A percentile compares a stretch with the other conserved stretches of the same genome.
Evolutionary conservation across 2,888 invertebrate genomes (phyloP).

Genomic region (Caenorhabditis sp.): DNA sequence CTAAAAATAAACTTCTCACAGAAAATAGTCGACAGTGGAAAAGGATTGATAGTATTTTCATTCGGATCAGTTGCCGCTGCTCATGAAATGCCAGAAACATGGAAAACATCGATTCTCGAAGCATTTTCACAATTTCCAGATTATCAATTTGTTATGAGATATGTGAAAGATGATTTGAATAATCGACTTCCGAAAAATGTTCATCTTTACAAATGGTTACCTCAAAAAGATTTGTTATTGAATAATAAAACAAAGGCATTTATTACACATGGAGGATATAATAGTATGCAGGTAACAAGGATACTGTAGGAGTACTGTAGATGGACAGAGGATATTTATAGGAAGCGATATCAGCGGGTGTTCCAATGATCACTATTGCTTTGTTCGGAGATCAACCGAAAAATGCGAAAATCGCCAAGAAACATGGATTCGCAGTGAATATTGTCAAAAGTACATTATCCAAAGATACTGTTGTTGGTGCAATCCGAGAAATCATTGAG

Average conservation of each 20-base stretch:
- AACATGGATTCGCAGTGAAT: constrained; percentile 48
- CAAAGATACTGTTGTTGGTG: constrained; percentile 27
- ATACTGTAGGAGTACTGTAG: no score
- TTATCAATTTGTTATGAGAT: constrained; percentile 54
- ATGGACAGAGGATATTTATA: constrained; percentile 10
- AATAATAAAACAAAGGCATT: constrained; percentile 80
- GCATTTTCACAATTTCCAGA: constrained; percentile 54
- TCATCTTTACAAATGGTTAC: constrained; percentile 58
- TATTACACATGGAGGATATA: constrained; percentile 81
- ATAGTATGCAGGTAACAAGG: constrained; percentile 76
- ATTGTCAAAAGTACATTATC: constrained; percentile 29
- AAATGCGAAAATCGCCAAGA: constrained; percentile 53
- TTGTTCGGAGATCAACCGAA: constrained; percentile 57
- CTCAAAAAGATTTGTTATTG: constrained; percentile 62
- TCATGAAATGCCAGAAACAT: constrained; percentile 42
- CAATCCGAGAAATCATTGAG: constrained; percentile 15
- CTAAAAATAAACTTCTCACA: constrained; percentile 22
- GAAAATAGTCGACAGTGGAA: constrained; percentile 42
- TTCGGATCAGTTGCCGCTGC: constrained; percentile 57
- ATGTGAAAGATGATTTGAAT: constrained; percentile 36
- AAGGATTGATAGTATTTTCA: constrained; percentile 56
- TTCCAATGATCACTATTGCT: constrained; percentile 52
- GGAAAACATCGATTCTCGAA: constrained; percentile 40
- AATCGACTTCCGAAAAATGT: constrained; percentile 46
- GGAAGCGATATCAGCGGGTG: constrained; percentile 53